Evolutionary conservation across 1,140 invertebrate genomes (phyloP).

Genomic region (Tetramorium alpestre): DNA sequence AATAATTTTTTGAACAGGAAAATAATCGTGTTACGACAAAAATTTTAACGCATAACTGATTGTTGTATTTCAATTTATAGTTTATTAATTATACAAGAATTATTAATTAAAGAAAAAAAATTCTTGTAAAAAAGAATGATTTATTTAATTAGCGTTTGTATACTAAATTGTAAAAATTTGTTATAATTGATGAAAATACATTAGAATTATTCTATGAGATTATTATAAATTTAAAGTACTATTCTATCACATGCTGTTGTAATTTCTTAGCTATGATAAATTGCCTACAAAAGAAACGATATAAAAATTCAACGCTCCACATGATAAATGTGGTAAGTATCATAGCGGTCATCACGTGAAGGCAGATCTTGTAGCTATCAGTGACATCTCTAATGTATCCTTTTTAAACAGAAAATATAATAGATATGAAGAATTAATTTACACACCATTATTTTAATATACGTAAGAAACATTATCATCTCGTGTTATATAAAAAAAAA

Average conservation of each 20-base stretch:
- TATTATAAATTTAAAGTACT: slow-evolving; percentile 1
- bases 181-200: not conserved
- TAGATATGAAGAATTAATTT: not conserved
- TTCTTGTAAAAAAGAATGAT: not conserved
- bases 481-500: not conserved
- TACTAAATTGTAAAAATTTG: not conserved
- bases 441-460: not conserved
- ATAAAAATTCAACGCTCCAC: slow-evolving; percentile 89
- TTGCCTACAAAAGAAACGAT: slow-evolving; percentile 27
- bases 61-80: not conserved
- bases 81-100: not conserved
- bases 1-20: slow-evolving; percentile 4
- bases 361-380: slow-evolving; percentile 89
- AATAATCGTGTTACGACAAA: not conserved
- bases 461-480: not conserved
- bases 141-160: not conserved
- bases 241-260: not conserved
- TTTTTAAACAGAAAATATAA: slow-evolving; percentile 74
- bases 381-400: slow-evolving; percentile 90
- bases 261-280: not conserved
- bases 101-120: not conserved
- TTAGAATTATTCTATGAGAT: not conserved
- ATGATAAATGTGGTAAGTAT: slow-evolving; percentile 89
- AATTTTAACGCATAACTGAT: not conserved
- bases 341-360: slow-evolving; percentile 90